phyloP scores from a whole-genome alignment of 2,113 vertebrate species.

The Dicerorhinus sumatrensis region DNA sequence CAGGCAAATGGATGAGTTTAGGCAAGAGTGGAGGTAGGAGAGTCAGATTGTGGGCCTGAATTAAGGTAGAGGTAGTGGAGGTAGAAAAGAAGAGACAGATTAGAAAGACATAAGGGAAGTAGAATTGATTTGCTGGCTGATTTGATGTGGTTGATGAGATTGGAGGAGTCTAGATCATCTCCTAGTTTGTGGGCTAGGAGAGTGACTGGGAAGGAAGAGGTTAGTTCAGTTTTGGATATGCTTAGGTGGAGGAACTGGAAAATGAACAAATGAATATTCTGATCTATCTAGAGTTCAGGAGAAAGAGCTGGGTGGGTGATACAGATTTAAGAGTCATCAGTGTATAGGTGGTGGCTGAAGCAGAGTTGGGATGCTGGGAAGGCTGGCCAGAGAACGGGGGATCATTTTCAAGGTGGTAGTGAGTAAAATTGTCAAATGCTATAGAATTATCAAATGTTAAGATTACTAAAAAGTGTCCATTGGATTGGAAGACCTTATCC shows the following conservation, averaged over 20 bases:
- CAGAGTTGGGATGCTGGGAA: neutral
- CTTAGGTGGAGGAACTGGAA: neutral
- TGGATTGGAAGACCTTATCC: constrained; percentile 20
- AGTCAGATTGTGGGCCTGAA: neutral
- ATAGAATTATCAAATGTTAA: neutral
- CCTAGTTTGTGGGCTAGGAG: neutral
- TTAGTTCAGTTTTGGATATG: neutral
- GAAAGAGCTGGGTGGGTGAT: constrained; percentile 14
- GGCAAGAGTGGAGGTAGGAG: neutral
- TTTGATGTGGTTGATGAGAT: neutral
- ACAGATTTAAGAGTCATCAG: neutral
- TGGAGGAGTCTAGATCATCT: constrained; percentile 25
- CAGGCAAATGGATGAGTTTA: constrained; percentile 28
- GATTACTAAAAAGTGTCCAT: neutral
- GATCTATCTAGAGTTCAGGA: neutral
- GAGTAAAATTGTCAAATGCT: neutral
- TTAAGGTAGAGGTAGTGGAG: neutral
- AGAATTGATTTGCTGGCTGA: neutral
- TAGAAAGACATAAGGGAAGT: neutral
- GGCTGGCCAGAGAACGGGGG: neutral
- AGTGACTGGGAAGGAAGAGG: neutral
- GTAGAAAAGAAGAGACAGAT: neutral
- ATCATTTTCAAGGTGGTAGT: neutral
- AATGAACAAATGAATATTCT: constrained; percentile 33
- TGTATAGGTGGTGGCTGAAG: neutral